phyloP scores from a whole-genome alignment of 2,113 vertebrate genomes.

The Prolemur simus region DNA sequence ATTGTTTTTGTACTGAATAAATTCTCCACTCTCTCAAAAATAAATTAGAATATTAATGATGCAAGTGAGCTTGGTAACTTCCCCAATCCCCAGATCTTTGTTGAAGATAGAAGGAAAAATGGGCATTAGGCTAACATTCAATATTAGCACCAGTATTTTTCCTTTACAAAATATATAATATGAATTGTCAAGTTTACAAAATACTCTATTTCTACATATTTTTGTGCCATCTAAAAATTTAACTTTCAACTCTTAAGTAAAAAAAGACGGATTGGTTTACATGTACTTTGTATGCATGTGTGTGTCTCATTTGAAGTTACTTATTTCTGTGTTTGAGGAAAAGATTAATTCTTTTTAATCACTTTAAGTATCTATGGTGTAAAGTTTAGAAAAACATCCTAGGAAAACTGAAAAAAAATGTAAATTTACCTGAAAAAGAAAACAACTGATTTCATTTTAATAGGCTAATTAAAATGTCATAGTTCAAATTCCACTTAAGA shows the following conservation, averaged over 20 bases:
- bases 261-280: neutral
- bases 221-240: neutral
- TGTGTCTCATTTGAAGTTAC: neutral
- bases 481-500: neutral
- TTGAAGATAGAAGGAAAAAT: neutral
- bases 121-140: neutral
- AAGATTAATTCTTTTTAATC: neutral
- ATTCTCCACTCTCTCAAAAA: neutral
- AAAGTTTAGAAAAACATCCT: neutral
- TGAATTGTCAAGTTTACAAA: neutral
- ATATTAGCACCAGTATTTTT: neutral
- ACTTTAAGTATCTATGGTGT: neutral
- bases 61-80: conserved; percentile 33
- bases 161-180: neutral
- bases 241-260: neutral
- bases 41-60: conserved; percentile 47
- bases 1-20: neutral
- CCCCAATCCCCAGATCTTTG: conserved; percentile 1
- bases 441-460: neutral
- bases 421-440: neutral
- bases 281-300: neutral
- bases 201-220: neutral
- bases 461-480: neutral
- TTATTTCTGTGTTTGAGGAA: neutral
- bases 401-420: neutral